Percentiles rank a stretch among this genome's conserved stretches.
phyloP scores from a whole-genome alignment of 2,797 vertebrate genomes.

The Loris lydekkerianus region DNA sequence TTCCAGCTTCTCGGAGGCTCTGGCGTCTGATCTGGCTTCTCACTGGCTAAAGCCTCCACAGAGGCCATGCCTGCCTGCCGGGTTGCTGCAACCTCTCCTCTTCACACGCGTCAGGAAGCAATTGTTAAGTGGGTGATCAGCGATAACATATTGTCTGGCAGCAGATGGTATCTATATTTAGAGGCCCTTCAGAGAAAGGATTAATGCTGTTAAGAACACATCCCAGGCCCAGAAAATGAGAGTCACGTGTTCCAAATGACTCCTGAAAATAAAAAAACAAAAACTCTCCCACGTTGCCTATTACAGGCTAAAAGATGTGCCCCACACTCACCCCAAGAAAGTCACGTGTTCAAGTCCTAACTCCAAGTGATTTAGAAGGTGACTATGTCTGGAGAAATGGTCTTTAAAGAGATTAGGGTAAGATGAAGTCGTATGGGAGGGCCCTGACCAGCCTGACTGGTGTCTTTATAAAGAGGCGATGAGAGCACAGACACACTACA shows the following conservation, averaged over 20 bases:
- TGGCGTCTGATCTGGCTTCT: not conserved
- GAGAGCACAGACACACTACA: not conserved
- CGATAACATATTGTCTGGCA: not conserved
- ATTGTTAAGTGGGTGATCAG: slow-evolving; percentile 59
- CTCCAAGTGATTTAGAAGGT: not conserved
- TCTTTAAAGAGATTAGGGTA: not conserved
- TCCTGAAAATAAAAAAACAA: not conserved
- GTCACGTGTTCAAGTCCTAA: not conserved
- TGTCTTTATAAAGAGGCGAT: not conserved
- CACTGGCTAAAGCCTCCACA: accelerated
- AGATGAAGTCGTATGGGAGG: not conserved
- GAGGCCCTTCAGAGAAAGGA: slow-evolving; percentile 63
- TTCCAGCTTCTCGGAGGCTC: not conserved
- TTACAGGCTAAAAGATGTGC: not conserved
- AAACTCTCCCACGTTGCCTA: not conserved
- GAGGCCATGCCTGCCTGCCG: not conserved
- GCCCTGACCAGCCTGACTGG: not conserved
- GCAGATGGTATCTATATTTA: slow-evolving; percentile 77
- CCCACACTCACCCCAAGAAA: not conserved
- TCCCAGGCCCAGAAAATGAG: slow-evolving; percentile 66
- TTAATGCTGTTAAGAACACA: slow-evolving; percentile 61
- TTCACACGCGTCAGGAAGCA: not conserved
- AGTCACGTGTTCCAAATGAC: slow-evolving; percentile 42
- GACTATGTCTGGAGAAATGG: not conserved
- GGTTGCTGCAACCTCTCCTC: not conserved